These are phyloP conservation scores for Motacilla alba DNA, from an alignment of 2,113 vertebrate genomes.

Conservation along the genomic window DNA sequence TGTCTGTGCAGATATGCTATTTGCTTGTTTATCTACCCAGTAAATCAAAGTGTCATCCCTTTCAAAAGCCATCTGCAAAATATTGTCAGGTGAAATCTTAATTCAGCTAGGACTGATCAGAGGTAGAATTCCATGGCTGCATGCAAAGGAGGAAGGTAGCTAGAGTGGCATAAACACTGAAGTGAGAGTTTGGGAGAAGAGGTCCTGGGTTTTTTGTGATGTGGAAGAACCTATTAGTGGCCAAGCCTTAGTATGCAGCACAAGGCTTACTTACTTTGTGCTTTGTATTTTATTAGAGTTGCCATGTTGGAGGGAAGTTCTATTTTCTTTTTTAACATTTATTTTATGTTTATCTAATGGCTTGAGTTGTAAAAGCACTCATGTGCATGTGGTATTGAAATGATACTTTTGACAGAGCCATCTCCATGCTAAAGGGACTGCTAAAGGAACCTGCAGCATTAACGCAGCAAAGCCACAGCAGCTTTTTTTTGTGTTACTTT, in stretches of 20 bases:
- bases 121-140: not conserved
- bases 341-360: not conserved
- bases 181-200: not conserved
- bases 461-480: not conserved
- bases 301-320: not conserved
- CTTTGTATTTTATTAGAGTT: not conserved
- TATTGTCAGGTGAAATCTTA: not conserved
- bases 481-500: not conserved
- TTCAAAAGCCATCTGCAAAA: not conserved
- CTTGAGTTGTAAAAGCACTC: not conserved
- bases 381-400: not conserved
- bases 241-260: not conserved
- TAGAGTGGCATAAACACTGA: not conserved
- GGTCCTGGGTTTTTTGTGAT: accelerated
- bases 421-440: not conserved
- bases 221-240: not conserved
- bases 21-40: not conserved
- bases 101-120: not conserved
- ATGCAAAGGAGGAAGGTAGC: not conserved
- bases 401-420: not conserved
- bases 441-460: not conserved
- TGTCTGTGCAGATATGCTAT: not conserved
- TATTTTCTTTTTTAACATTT: not conserved
- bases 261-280: not conserved
- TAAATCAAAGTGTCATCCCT: not conserved